These are phyloP conservation scores for Cyanoramphus novaezelandiae DNA, from an alignment of 2,113 vertebrate genomes.

Conservation along the genomic window DNA sequence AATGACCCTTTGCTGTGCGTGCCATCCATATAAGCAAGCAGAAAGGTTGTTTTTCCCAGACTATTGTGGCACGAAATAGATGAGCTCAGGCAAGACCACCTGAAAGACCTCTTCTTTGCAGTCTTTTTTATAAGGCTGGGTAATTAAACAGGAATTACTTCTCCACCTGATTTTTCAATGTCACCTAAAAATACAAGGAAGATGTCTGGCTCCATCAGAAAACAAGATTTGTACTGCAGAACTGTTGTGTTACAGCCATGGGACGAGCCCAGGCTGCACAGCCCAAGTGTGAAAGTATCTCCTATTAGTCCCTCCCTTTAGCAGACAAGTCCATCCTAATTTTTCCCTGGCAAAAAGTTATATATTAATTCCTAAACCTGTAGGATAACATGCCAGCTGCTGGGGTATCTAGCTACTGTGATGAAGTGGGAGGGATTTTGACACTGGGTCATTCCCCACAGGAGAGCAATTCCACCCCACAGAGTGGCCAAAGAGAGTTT, in stretches of 20 bases:
- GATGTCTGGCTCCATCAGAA: not conserved
- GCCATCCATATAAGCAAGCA: not conserved
- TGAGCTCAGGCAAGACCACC: not conserved
- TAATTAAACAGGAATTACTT: not conserved
- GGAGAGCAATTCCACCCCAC: not conserved
- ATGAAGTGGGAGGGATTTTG: not conserved
- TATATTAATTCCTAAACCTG: not conserved
- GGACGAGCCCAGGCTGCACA: not conserved
- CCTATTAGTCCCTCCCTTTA: not conserved
- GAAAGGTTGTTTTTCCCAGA: not conserved
- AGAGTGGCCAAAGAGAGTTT: not conserved
- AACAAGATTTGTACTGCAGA: not conserved
- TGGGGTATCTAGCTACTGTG: not conserved
- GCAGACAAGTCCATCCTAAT: not conserved
- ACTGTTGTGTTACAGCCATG: not conserved
- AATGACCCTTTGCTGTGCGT: not conserved
- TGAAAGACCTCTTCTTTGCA: not conserved
- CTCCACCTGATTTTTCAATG: not conserved
- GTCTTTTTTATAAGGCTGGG: not conserved
- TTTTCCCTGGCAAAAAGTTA: not conserved
- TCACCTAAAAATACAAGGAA: conserved; percentile 10
- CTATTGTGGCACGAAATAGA: not conserved
- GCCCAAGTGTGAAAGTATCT: not conserved
- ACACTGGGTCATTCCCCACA: not conserved
- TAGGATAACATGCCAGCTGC: not conserved